These are phyloP conservation scores for Brachymystax lenok DNA, from an alignment of 2,797 vertebrate species.

Conservation along the genomic window DNA sequence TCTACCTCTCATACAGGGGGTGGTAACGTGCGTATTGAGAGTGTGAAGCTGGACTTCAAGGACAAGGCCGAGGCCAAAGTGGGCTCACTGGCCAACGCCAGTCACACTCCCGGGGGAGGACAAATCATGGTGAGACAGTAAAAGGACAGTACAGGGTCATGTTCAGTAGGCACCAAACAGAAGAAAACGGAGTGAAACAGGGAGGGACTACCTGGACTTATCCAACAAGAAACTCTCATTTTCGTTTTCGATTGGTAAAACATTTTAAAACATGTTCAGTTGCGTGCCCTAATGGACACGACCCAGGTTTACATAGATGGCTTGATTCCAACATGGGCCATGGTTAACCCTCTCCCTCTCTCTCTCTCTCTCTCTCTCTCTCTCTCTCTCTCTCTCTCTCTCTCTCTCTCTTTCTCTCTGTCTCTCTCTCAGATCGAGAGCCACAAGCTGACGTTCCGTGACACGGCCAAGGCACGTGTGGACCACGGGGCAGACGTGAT, in stretches of 20 bases:
- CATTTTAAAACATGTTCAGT: too few relatives aligned
- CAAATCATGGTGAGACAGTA: constrained; percentile 76
- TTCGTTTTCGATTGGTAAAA: background rate
- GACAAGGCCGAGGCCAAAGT: constrained; percentile 87
- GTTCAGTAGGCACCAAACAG: background rate
- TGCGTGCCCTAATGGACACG: background rate
- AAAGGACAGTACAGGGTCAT: background rate
- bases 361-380: background rate
- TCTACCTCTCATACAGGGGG: constrained; percentile 66
- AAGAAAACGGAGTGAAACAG: background rate
- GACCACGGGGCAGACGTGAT: constrained; percentile 90
- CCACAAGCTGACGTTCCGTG: constrained; percentile 92
- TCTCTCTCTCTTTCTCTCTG: background rate
- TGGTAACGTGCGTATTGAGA: constrained; percentile 84
- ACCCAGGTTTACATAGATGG: background rate
- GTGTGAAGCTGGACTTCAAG: constrained; percentile 87
- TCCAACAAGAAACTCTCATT: background rate
- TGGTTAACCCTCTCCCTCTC: background rate
- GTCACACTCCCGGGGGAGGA: constrained; percentile 82
- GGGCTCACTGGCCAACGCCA: constrained; percentile 83
- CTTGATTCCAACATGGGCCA: too few relatives aligned
- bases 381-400: background rate
- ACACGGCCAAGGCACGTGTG: constrained; percentile 89
- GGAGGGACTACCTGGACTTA: background rate
- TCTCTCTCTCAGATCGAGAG: constrained; percentile 88